Percentiles rank a stretch among this genome's conserved stretches.
Evolutionary conservation across 1,140 invertebrate genomes (phyloP).

Genomic region (Leguminivora glycinivorella): DNA sequence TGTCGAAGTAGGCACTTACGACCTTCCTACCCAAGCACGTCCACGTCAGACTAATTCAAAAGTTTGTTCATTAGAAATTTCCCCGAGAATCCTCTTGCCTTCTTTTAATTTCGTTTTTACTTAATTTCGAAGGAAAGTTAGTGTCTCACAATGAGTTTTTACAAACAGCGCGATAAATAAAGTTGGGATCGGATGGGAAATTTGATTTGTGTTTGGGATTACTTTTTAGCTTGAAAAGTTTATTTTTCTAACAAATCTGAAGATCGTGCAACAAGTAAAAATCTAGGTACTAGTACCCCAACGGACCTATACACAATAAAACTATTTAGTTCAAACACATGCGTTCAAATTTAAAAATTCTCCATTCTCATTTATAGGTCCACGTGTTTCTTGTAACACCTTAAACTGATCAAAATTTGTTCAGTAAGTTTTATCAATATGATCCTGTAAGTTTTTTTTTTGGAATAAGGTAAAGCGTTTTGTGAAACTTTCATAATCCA

Average conservation of each 20-base stretch:
- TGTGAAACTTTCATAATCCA: too few relatives aligned
- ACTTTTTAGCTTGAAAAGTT: not conserved
- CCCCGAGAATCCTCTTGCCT: conserved; percentile 15
- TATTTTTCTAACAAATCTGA: not conserved
- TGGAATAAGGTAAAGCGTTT: too few relatives aligned
- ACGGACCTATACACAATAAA: too few relatives aligned
- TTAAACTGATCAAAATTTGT: too few relatives aligned
- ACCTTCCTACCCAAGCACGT: not conserved
- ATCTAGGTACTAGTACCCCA: too few relatives aligned
- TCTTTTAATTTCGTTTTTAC: conserved; percentile 30
- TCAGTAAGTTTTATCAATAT: too few relatives aligned
- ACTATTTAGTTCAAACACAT: too few relatives aligned
- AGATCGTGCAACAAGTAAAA: too few relatives aligned
- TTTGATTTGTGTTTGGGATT: conserved; percentile 20
- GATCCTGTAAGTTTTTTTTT: too few relatives aligned
- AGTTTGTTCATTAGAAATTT: conserved; percentile 31
- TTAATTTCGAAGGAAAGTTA: conserved; percentile 25
- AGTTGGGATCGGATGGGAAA: conserved; percentile 5
- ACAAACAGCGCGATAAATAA: conserved; percentile 7
- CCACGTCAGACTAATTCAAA: conserved; percentile 21
- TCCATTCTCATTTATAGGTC: too few relatives aligned
- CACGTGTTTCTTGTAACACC: too few relatives aligned
- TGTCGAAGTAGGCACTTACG: not conserved
- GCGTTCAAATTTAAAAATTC: too few relatives aligned
- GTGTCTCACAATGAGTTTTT: conserved; percentile 24